These are phyloP conservation scores for Eilema depressum DNA, from an alignment of 2,888 invertebrate genomes.

Conservation along the genomic window DNA sequence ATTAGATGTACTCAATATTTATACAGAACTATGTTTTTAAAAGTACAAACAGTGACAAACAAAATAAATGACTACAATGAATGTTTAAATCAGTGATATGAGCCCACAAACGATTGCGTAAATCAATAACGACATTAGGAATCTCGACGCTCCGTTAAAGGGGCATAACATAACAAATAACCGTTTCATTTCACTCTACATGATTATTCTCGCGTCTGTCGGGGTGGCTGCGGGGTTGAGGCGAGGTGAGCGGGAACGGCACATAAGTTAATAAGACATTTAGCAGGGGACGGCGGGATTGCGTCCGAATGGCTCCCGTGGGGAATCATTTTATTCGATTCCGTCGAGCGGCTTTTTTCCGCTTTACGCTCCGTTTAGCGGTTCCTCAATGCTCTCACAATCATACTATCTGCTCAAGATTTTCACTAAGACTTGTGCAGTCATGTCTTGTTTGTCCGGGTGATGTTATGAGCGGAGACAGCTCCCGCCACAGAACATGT, in stretches of 20 bases:
- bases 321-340: conserved; percentile 92
- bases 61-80: conserved; percentile 29
- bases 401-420: conserved; percentile 63
- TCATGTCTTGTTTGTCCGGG: conserved; percentile 69
- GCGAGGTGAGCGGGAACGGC: conserved; percentile 68
- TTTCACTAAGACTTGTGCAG: conserved; percentile 54
- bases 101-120: conserved; percentile 72
- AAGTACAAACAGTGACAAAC: conserved; percentile 1
- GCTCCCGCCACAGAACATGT: conserved; percentile 63
- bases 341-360: conserved; percentile 86
- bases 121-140: conserved; percentile 75
- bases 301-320: conserved; percentile 90
- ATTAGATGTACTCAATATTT: no score
- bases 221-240: conserved; percentile 60
- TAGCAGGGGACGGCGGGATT: conserved; percentile 87
- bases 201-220: conserved; percentile 84
- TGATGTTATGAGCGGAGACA: conserved; percentile 71
- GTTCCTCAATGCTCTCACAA: conserved; percentile 72
- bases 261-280: conserved; percentile 87
- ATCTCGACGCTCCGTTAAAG: conserved; percentile 76
- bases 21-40: neutral
- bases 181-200: conserved; percentile 88
- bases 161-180: conserved; percentile 86
- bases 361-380: conserved; percentile 85
- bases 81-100: conserved; percentile 55